A percentile compares a stretch with the other conserved stretches of the same genome.
These are phyloP conservation scores for Neoniphon sammara DNA, from an alignment of 2,797 vertebrate genomes.

Conservation along the genomic window DNA sequence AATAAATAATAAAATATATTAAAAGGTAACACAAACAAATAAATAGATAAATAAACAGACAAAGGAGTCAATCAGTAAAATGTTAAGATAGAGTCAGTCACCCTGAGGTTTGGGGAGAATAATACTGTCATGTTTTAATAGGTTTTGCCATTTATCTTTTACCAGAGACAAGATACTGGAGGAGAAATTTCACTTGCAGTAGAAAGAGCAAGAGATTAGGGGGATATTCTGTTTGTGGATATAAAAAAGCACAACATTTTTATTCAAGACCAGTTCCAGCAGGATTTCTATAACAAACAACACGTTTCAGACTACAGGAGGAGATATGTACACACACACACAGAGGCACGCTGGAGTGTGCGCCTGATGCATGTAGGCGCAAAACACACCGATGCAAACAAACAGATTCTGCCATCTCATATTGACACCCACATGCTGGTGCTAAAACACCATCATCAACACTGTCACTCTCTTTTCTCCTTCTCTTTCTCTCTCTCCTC, in stretches of 20 bases:
- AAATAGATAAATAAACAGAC: not conserved
- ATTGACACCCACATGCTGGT: conserved; percentile 25
- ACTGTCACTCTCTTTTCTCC: conserved; percentile 23
- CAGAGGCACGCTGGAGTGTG: conserved; percentile 11
- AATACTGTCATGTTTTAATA: too few species aligned
- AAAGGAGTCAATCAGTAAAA: too few species aligned
- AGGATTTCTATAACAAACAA: conserved; percentile 17
- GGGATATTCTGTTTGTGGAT: too few species aligned
- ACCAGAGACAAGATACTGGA: too few species aligned
- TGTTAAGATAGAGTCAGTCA: too few species aligned
- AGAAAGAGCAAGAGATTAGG: too few species aligned
- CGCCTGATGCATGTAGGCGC: conserved; percentile 21
- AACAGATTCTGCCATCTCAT: conserved; percentile 27
- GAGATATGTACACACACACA: conserved; percentile 4
- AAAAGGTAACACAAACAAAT: conserved; percentile 3
- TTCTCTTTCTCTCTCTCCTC: too few species aligned
- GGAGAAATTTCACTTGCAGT: too few species aligned
- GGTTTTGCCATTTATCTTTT: too few species aligned
- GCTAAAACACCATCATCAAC: conserved; percentile 33
- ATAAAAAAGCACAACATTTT: too few species aligned
- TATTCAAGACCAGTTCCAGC: conserved; percentile 14
- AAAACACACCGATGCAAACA: conserved; percentile 14
- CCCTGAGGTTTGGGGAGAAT: not conserved
- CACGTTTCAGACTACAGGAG: conserved; percentile 12
- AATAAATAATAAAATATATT: too few species aligned